These are phyloP conservation scores for Sialia sialis DNA, from an alignment of 2,113 vertebrate species.

Conservation along the genomic window DNA sequence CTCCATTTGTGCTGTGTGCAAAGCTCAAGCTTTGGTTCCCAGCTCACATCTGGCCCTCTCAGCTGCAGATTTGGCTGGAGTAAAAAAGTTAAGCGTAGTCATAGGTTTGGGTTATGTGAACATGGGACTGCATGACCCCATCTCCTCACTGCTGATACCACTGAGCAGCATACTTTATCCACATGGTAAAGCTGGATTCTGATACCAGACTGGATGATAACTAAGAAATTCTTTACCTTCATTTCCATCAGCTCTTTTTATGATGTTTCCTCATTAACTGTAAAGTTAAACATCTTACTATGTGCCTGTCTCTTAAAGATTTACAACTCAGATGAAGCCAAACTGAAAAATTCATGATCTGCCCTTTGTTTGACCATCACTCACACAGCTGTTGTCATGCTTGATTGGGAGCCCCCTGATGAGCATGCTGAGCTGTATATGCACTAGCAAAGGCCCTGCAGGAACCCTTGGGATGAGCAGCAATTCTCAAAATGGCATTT, in stretches of 20 bases:
- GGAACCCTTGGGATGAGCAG: not conserved
- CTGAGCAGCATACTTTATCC: not conserved
- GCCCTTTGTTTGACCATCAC: not conserved
- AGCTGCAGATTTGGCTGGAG: not conserved
- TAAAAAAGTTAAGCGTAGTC: not conserved
- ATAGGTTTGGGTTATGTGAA: not conserved
- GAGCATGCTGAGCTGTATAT: not conserved
- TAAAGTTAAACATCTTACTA: not conserved
- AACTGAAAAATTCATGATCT: conserved; percentile 8
- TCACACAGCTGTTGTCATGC: not conserved
- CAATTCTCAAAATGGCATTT: not conserved
- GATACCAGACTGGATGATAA: not conserved
- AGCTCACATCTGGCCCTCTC: not conserved
- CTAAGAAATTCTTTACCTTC: not conserved
- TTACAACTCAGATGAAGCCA: not conserved
- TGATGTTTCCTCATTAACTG: not conserved
- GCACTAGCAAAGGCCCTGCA: not conserved
- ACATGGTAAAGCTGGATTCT: not conserved
- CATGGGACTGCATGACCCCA: not conserved
- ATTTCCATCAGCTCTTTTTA: not conserved
- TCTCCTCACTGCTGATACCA: not conserved
- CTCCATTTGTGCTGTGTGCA: not conserved
- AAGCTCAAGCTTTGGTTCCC: not conserved
- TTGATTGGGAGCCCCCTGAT: not conserved
- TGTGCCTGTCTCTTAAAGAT: not conserved